A percentile compares a stretch with the other conserved stretches of the same genome.
Evolutionary conservation across 2,797 vertebrate genomes (phyloP).

Genomic region (Coilia nasus): DNA sequence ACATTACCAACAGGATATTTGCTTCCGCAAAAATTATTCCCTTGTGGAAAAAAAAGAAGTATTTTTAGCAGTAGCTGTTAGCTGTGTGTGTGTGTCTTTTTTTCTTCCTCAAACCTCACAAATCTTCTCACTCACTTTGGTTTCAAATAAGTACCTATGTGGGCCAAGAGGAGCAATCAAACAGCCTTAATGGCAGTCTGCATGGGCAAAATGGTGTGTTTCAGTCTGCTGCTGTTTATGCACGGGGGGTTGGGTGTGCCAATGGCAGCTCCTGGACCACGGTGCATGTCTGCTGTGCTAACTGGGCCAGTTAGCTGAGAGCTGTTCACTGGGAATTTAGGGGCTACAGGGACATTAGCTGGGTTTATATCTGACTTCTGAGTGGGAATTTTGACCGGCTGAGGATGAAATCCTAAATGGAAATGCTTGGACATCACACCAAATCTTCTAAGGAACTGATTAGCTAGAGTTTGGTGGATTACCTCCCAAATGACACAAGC

Average conservation of each 20-base stretch:
- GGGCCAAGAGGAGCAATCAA: conserved; percentile 11
- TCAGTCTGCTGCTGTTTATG: background rate
- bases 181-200: conserved; percentile 1
- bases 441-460: no score
- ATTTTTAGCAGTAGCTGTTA: conserved; percentile 30
- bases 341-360: background rate
- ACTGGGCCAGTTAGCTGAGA: background rate
- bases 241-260: background rate
- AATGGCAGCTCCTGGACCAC: background rate
- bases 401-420: no score
- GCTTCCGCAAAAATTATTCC: conserved; percentile 58
- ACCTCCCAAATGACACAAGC: no score
- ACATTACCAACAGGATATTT: conserved; percentile 56
- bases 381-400: no score
- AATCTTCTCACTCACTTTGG: conserved; percentile 25
- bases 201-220: background rate
- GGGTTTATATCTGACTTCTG: no score
- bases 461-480: no score
- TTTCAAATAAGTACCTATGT: background rate
- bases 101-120: conserved; percentile 16
- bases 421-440: no score
- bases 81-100: conserved; percentile 17
- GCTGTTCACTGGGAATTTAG: background rate
- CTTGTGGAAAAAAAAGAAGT: conserved; percentile 52
- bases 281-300: conserved; percentile 23